Evolutionary conservation across 2,797 vertebrate genomes (phyloP), one percentile per base, ranked within the genome.

Genomic region (Chrysocyon brachyurus): DNA sequence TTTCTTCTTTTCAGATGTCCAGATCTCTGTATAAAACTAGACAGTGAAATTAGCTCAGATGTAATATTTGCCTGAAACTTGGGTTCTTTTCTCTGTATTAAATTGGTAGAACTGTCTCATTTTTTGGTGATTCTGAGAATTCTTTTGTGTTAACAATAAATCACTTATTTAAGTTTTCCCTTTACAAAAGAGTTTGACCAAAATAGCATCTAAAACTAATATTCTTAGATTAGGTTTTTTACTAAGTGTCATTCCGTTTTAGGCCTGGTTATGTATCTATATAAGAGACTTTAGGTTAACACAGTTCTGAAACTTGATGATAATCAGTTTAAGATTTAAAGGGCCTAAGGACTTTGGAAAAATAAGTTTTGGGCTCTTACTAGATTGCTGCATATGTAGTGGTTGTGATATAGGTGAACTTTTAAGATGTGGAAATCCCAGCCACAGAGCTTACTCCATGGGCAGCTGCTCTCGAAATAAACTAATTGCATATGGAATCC

Each of bases 251-350:
- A 2, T 68, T 90, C 46, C 24, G n/a, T 68, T 94, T 96, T 52
- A 82, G 33, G 90, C 49, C 17, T 59, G 56, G 5, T 22, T 82
- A 52, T 26, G 0, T 46, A 31, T 22, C 31, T 89, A n/a, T 22
- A 64, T 92, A 79, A 59, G 28, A 96, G 33, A 91, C n/a, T 64
- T 10, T 36, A 8, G 22, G 6, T 64, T 77, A 85, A 81, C 10
- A 36, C 4, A 54, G 21, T 75, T 96, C 89, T 89, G 31, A 96
- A 88, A 94, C 40, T 12, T 57, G 59, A 56, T 86, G 33, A 24
- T 82, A 86, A 63, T 52, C 26, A n/a, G n/a, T 92, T 92, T 90
- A 93, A 81, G n/a, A 93, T 89, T 91, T 78, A 94, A 92, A 70
- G 12, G 24, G 6, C 54, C 33, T 12, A n/a, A 36, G 15, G n/a